Evolutionary conservation across 2,113 vertebrate species (phyloP).

Genomic region (Cottus gobio): DNA sequence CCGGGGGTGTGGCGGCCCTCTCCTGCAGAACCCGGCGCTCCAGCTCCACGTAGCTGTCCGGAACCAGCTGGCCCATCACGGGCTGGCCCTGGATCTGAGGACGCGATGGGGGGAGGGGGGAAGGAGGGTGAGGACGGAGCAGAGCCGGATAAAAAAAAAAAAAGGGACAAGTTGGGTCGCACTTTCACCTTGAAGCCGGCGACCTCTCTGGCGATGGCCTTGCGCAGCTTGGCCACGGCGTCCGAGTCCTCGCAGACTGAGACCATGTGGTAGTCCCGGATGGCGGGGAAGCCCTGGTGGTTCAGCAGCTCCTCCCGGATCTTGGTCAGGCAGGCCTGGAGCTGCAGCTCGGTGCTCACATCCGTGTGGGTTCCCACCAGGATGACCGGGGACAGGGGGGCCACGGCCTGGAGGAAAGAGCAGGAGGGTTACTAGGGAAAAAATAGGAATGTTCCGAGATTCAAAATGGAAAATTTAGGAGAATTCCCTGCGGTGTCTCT

Average conservation of each 20-base stretch:
- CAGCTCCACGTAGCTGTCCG: constrained; percentile 95
- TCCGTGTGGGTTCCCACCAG: constrained; percentile 95
- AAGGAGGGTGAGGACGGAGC: neutral
- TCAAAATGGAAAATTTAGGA: neutral
- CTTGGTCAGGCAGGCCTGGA: constrained; percentile 87
- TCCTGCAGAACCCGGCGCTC: constrained; percentile 90
- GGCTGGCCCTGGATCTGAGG: constrained; percentile 92
- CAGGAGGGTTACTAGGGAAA: neutral
- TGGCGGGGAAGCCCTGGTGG: constrained; percentile 89
- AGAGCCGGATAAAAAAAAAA: neutral
- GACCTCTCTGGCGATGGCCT: constrained; percentile 89
- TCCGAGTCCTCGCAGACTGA: constrained; percentile 90
- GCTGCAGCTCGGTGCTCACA: constrained; percentile 86
- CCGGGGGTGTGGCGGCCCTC: constrained; percentile 84
- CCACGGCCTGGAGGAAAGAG: constrained; percentile 85
- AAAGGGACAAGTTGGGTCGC: neutral
- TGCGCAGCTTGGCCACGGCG: constrained; percentile 88
- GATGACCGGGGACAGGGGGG: constrained; percentile 92
- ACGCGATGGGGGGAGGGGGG: no score
- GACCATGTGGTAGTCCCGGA: constrained; percentile 90
- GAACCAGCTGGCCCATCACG: constrained; percentile 96
- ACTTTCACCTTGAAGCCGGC: constrained; percentile 88
- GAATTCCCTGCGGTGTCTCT: neutral
- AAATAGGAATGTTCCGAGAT: neutral
- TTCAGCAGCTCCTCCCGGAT: constrained; percentile 89